These are phyloP conservation scores for Papilio polyxenes DNA, from an alignment of 1,140 invertebrate species.

Conservation along the genomic window DNA sequence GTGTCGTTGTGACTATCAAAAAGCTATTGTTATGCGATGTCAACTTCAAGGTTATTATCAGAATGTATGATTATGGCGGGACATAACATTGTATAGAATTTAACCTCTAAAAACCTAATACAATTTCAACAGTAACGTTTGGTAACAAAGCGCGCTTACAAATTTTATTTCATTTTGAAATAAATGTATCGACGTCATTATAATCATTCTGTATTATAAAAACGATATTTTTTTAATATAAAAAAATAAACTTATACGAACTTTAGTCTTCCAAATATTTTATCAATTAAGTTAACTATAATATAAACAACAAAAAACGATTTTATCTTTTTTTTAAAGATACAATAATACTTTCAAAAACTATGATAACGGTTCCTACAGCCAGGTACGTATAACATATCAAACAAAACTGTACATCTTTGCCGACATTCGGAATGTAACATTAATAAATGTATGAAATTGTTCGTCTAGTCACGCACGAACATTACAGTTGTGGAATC, in stretches of 20 bases:
- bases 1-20: background rate
- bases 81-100: background rate
- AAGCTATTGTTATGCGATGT: background rate
- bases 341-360: background rate
- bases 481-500: slow-evolving; percentile 15
- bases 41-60: slow-evolving; percentile 1
- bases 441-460: slow-evolving; percentile 7
- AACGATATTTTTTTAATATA: background rate
- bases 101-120: slow-evolving; percentile 1
- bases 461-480: slow-evolving; percentile 15
- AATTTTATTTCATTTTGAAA: background rate
- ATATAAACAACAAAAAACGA: background rate
- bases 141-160: background rate
- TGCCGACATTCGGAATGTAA: slow-evolving; percentile 7
- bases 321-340: background rate
- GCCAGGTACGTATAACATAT: background rate
- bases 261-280: background rate
- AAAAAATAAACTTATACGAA: background rate
- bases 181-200: background rate
- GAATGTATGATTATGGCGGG: background rate
- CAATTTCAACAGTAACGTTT: background rate
- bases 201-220: background rate
- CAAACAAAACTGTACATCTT: background rate
- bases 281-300: background rate
- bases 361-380: background rate